These are phyloP conservation scores for Grapholita molesta DNA, from an alignment of 1,140 invertebrate genomes.

Conservation along the genomic window DNA sequence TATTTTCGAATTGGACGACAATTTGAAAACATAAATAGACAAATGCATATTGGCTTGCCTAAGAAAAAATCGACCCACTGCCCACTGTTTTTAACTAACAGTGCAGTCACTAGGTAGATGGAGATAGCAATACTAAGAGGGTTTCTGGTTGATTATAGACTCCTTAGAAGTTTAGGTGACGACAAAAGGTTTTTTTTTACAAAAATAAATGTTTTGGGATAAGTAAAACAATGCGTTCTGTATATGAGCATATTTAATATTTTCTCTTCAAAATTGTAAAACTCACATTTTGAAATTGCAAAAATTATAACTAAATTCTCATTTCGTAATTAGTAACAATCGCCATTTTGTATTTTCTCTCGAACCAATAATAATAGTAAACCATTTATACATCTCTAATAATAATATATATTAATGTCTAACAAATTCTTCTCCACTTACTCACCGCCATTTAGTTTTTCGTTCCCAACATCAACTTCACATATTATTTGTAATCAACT, in stretches of 20 bases:
- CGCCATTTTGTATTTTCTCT: constrained; percentile 69
- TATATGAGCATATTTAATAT: constrained; percentile 78
- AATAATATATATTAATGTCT: constrained; percentile 76
- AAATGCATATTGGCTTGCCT: too few relatives aligned
- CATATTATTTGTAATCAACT: constrained; percentile 61
- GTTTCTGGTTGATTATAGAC: background rate
- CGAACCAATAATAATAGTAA: constrained; percentile 74
- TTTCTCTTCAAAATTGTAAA: constrained; percentile 78
- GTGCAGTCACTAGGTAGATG: background rate
- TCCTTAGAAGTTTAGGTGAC: too few relatives aligned
- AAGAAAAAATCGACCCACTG: too few relatives aligned
- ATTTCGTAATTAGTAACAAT: constrained; percentile 77
- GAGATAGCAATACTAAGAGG: background rate
- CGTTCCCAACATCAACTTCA: constrained; percentile 66
- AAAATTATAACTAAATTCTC: constrained; percentile 77
- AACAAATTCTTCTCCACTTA: constrained; percentile 74
- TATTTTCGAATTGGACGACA: too few relatives aligned
- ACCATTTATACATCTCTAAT: constrained; percentile 76
- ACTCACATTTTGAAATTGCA: constrained; percentile 78
- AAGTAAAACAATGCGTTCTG: constrained; percentile 50
- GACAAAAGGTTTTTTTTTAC: too few relatives aligned
- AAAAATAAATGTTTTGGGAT: too few relatives aligned
- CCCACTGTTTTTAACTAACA: too few relatives aligned
- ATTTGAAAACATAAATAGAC: too few relatives aligned
- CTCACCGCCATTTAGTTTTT: constrained; percentile 56